Base-by-base conservation (phyloP, 2,797 vertebrate genomes). In the Synanceia verrucosa region DNA sequence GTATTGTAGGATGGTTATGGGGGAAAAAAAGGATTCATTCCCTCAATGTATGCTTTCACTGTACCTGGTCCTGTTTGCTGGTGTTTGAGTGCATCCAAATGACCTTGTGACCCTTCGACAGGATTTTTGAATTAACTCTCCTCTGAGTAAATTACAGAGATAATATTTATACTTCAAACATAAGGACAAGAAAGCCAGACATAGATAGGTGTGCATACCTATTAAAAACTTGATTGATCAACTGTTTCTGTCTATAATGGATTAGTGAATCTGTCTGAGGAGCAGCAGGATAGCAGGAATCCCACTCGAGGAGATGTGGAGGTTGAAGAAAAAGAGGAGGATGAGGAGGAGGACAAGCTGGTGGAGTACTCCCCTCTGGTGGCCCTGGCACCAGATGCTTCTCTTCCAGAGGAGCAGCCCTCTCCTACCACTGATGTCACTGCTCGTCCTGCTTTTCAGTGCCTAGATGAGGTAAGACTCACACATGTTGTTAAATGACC, bases 401-500 rank as follows among this genome's bases (percentile, higher is more conserved):
- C 86, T 4, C 71, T 89, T 65, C 82, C 57, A 56, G 92, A 95
- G 8, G 89, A 94, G 61, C 76, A 69, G 33, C 72, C 84, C 5
- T 10, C 63, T 48, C 57, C 58, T 16, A 69, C 0, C 1, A 47
- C 88, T 7, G 89, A 83, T 14, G 9, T 92, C 16, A 76, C 91
- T 60, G 61, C 93, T 56, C 89, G 86, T 76, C 90, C 93, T 81
- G 94, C 92, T 8, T 94, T 96, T 81, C 93, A 94, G 59, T 94
- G 58, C 58, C 86, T 99, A n/a, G 92, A 98, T 79, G 94, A 97
- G 97, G 97, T 98, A 94, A 69, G 65, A 67, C 28, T 44, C 12
- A 31, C 34, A 24, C 57, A 26, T 36, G 13, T 50, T 36, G 23
- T 2, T 56, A 5, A 23, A 46, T 16, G 1, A 11, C 41, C 28